Base-by-base conservation (phyloP, 64 coral and sea anemone genomes). In the Acropora yongei region DNA sequence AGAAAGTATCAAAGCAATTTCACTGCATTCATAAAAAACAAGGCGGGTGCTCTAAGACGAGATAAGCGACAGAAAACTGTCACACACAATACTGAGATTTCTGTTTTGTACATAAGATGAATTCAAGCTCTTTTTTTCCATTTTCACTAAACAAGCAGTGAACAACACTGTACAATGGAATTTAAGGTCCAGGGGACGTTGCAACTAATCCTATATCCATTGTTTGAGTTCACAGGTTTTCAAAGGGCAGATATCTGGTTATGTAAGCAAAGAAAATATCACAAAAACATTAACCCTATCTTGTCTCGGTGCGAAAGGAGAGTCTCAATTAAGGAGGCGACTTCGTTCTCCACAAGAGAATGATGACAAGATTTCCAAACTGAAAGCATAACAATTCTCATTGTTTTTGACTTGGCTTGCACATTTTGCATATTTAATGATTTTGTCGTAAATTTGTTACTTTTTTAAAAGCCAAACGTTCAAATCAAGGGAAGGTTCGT, bases 191-290 rank as follows among this genome's bases (percentile, higher is more conserved):
- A 30, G 9, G 43, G 46, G 49, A 44, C 17, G 14, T 17, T 18
- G 14, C 8, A 11, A 16, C 20, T 19, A 17, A 44, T 10, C 49
- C 16, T 4, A 49, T 47, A 47, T 48, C 17, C 8, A 4, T 19
- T 68, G 66, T n/a, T 85, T 71, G 44, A 72, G 39, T 14, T 48
- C 16, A 49, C 82, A 85, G 61, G 72, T 48, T 68, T 85, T 85
- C 65, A 45, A 11, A 11, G 44, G 82, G 57, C 65, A 39, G 9
- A 85, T 85, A 85, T 85, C 45, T 14, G 0, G 17, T 46, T 71
- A 45, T 49, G 1, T 7, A 8, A 30, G 44, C 13, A 71, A 72
- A 48, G 44, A 67, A 61, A 71, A 67, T 72, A 72, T 84, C 41
- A 19, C 44, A 39, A 44, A 17, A 3, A 18, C 47, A 12, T 44